Conservation (phyloP, 2,113 vertebrate species). For the Octodon degus region DNA sequence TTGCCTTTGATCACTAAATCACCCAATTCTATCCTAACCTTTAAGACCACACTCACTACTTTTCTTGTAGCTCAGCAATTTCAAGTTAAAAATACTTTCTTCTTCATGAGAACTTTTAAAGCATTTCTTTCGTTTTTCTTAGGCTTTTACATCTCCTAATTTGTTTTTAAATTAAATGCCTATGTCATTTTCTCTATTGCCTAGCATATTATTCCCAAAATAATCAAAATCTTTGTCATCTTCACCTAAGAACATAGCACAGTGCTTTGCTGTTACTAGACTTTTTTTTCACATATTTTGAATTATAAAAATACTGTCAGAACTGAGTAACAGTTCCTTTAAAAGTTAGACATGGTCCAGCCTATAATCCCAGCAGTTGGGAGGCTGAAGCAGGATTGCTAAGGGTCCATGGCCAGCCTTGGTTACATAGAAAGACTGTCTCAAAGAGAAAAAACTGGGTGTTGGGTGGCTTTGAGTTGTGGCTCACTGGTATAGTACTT, state of each 20-base stretch:
- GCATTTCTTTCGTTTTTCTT: constrained; percentile 25
- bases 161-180: constrained; percentile 25
- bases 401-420: too few species aligned
- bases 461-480: not conserved
- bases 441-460: not conserved
- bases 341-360: not conserved
- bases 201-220: not conserved
- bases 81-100: constrained; percentile 31
- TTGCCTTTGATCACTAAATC: constrained; percentile 34
- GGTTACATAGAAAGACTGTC: not conserved
- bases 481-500: not conserved
- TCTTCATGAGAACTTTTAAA: constrained; percentile 44
- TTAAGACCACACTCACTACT: not conserved
- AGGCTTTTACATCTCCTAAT: constrained; percentile 35
- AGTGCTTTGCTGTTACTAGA: constrained; percentile 21
- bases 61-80: constrained; percentile 20
- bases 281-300: not conserved
- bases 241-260: not conserved
- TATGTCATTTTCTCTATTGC: constrained; percentile 23
- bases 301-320: not conserved
- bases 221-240: constrained; percentile 34
- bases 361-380: too few species aligned
- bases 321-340: constrained; percentile 35
- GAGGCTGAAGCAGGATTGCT: too few species aligned
- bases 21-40: not conserved